Percentiles rank a stretch among this genome's conserved stretches.
These are phyloP conservation scores for Steromphala cineraria DNA, from an alignment of 2,888 invertebrate genomes.

Conservation along the genomic window DNA sequence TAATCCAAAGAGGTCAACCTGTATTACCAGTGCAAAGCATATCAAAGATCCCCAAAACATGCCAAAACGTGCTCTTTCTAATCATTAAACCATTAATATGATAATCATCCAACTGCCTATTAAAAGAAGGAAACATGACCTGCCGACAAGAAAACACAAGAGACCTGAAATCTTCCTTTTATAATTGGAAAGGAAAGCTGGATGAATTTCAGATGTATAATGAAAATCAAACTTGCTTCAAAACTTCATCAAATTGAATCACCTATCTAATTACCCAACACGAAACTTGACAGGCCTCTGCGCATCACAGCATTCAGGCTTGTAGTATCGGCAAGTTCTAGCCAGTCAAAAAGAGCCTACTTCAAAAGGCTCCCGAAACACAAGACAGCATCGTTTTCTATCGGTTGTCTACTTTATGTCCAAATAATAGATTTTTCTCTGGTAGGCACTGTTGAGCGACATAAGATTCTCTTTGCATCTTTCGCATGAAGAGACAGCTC, in stretches of 20 bases:
- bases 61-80: too few species aligned
- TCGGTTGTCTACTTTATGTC: background rate
- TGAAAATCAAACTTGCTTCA: slow-evolving; percentile 8
- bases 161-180: too few species aligned
- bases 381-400: background rate
- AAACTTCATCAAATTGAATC: slow-evolving; percentile 5
- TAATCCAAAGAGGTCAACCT: too few species aligned
- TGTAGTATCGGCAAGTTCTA: background rate
- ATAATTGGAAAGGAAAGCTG: background rate
- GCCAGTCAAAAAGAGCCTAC: background rate
- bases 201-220: background rate
- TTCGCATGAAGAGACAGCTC: background rate
- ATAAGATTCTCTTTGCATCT: background rate
- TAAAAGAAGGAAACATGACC: too few species aligned
- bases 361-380: background rate
- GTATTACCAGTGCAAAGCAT: too few species aligned
- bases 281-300: background rate
- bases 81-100: too few species aligned
- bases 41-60: too few species aligned
- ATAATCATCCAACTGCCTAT: too few species aligned
- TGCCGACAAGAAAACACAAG: too few species aligned
- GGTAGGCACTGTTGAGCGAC: background rate
- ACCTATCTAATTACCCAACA: background rate
- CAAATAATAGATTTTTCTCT: background rate
- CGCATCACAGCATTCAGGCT: background rate